Base-by-base conservation (phyloP, 1,140 invertebrate species). In the Diploscapter pachys region DNA sequence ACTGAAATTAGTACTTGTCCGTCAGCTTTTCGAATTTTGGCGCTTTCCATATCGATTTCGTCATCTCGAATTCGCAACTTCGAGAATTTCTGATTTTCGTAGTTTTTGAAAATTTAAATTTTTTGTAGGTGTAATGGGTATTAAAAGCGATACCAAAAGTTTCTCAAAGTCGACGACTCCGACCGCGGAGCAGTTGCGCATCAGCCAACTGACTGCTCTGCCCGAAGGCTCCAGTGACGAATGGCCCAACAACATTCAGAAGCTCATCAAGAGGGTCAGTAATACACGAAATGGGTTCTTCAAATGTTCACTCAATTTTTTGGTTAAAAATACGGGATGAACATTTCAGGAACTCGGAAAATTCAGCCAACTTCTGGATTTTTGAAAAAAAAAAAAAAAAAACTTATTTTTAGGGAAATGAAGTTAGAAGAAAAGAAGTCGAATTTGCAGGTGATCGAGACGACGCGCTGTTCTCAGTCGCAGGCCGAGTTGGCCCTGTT, bases 401-500 rank as follows among this genome's bases (percentile, higher is more conserved):
- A 59, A 59, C n/a, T 8, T n/a, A 59, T 59, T 59, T 11, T 59
- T 11, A 11, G 9, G 57, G 31, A 2, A n/a, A 52, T 55, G 48
- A 9, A 52, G 11, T 8, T 5, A 13, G 2, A 2, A 6, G 51
- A 64, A 6, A 9, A 2, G n/a, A 71, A 67, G 5, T 31, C 2
- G 5, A 13, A 13, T 6, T 64, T 64, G 51, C 63, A 72, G 75
- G 70, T 76, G 52, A 76, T 72, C 48, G 75, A 76, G 70, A 66
- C 70, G 4, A 76, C 75, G 63, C 72, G 75, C 57, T 76, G 75
- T 49, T 63, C 75, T 63, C 63, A 49, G 49, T 6, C 75, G 54
- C 75, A 76, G 59, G 75, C 75, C 5, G 75, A 76, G 53, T 52
- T 76, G 5, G 75, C 75, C 4, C 49, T 76, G n/a, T 66, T 73